Percentiles rank a stretch among this genome's conserved stretches.
Evolutionary conservation across 1,140 invertebrate genomes (phyloP).

Genomic region (Thaumetopoea pityocampa): DNA sequence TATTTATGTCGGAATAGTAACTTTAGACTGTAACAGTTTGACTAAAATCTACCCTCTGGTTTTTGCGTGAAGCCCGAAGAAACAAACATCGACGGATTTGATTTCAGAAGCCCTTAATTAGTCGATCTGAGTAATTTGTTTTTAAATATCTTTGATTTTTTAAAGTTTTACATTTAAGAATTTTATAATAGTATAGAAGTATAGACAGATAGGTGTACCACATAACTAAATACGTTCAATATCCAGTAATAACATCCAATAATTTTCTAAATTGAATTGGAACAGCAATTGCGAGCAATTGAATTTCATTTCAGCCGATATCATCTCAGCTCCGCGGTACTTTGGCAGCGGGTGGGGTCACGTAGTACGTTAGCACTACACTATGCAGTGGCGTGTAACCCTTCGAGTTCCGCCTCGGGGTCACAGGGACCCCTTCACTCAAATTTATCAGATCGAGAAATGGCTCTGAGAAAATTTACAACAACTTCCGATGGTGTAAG

Average conservation of each 20-base stretch:
- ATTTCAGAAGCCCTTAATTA: no score
- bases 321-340: constrained; percentile 13
- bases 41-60: no score
- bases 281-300: constrained; percentile 14
- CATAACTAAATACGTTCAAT: no score
- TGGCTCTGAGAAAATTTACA: constrained; percentile 30
- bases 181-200: no score
- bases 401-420: constrained; percentile 37
- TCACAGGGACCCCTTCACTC: constrained; percentile 37
- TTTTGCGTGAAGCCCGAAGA: no score
- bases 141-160: no score
- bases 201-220: no score
- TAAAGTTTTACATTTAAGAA: no score
- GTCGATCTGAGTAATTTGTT: no score
- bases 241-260: constrained; percentile 7
- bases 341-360: constrained; percentile 13
- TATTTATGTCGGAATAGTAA: no score
- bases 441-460: constrained; percentile 38
- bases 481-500: constrained; percentile 19
- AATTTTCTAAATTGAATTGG: constrained; percentile 17
- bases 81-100: no score
- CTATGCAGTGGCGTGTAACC: constrained; percentile 33
- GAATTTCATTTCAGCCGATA: constrained; percentile 14
- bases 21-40: no score
- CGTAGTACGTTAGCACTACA: constrained; percentile 49